Conservation (phyloP, 2,113 vertebrate species). For the Aspiorhynchus laticeps region DNA sequence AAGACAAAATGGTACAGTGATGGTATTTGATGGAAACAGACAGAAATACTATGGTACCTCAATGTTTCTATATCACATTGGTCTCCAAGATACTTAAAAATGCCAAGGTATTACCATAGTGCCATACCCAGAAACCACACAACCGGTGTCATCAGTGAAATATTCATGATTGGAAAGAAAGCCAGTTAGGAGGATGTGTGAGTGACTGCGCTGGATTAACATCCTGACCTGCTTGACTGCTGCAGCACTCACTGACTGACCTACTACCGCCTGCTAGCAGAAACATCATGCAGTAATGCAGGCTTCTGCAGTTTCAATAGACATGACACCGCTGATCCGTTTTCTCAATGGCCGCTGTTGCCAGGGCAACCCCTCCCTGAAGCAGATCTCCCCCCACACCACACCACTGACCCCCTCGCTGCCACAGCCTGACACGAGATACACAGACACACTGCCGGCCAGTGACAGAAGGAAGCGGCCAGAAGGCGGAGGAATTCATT, state of each 20-base stretch:
- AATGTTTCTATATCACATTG: background rate
- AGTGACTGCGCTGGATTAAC: background rate
- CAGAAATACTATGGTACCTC: background rate
- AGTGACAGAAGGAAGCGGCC: conserved; percentile 15
- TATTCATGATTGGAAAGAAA: conserved; percentile 35
- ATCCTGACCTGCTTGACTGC: conserved; percentile 5
- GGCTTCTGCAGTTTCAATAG: background rate
- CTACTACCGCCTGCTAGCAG: background rate
- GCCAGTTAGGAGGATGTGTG: background rate
- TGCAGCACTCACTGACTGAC: background rate
- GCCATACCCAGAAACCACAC: background rate
- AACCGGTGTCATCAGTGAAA: conserved; percentile 11
- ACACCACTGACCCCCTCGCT: background rate
- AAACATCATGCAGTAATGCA: conserved; percentile 9
- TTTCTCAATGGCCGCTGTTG: conserved; percentile 31
- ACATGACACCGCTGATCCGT: conserved; percentile 14
- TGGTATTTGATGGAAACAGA: background rate
- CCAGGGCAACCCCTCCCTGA: conserved; percentile 3
- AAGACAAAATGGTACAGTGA: background rate
- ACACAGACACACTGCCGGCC: background rate
- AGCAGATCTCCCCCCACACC: background rate
- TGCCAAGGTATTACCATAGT: background rate
- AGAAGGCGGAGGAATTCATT: conserved; percentile 11
- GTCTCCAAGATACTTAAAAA: background rate
- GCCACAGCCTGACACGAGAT: background rate